phyloP scores from a whole-genome alignment of 2,113 vertebrate species.

The Takifugu bimaculatus region DNA sequence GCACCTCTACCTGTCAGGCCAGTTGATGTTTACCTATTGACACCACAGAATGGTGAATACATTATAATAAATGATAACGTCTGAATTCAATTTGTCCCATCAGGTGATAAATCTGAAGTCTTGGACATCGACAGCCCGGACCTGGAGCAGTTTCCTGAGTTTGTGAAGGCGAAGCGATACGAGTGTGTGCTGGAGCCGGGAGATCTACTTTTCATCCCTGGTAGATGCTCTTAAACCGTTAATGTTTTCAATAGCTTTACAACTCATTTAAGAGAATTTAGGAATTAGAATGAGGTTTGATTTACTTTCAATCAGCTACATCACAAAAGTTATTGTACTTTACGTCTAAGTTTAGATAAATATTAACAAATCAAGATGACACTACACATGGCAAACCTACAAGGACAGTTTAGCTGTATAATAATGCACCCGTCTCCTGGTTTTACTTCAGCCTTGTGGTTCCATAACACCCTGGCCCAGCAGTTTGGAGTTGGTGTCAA shows the following conservation, averaged over 20 bases:
- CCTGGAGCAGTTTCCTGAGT: constrained; percentile 84
- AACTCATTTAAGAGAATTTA: no score
- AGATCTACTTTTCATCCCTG: constrained; percentile 94
- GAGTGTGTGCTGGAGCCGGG: constrained; percentile 87
- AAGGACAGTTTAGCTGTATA: no score
- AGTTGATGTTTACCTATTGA: not conserved
- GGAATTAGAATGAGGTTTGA: no score
- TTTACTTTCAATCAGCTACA: no score
- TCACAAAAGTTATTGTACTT: no score
- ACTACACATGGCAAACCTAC: no score
- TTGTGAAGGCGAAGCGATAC: constrained; percentile 82
- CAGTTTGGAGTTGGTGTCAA: constrained; percentile 93
- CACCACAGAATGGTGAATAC: no score
- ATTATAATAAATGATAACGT: no score
- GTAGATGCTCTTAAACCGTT: constrained; percentile 56
- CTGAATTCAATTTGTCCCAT: not conserved
- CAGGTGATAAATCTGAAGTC: constrained; percentile 92
- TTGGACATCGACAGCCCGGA: constrained; percentile 89
- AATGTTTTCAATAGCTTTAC: no score
- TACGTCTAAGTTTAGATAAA: no score
- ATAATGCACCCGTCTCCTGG: not conserved
- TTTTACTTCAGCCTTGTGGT: constrained; percentile 85
- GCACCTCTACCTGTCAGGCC: constrained; percentile 90
- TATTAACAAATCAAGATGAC: no score
- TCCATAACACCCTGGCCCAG: constrained; percentile 91